phyloP scores from a whole-genome alignment of 2,888 invertebrate species.

The Andrena minutula region DNA sequence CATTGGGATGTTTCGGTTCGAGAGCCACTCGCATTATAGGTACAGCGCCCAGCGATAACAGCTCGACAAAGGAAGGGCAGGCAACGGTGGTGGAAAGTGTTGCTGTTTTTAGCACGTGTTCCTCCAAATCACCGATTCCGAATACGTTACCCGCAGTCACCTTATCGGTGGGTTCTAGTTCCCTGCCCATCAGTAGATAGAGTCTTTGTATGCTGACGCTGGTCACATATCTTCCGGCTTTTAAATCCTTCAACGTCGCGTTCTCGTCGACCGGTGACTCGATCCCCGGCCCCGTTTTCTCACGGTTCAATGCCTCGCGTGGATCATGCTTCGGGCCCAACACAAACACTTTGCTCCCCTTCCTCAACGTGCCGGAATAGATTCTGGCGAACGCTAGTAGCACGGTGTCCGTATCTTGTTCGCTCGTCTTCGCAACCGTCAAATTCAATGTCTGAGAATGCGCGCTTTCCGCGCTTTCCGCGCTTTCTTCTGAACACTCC shows the following conservation, averaged over 20 bases:
- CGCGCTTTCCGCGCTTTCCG: background rate
- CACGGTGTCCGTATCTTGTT: constrained; percentile 84
- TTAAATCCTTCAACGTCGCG: constrained; percentile 87
- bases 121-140: constrained; percentile 94
- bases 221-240: constrained; percentile 89
- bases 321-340: constrained; percentile 96
- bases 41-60: constrained; percentile 89
- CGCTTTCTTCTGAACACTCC: constrained; percentile 74
- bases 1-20: constrained; percentile 93
- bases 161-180: constrained; percentile 91
- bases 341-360: constrained; percentile 92
- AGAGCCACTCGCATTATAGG: constrained; percentile 98
- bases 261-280: constrained; percentile 84
- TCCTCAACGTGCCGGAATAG: constrained; percentile 93
- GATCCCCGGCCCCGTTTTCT: constrained; percentile 77
- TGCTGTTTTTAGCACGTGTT: constrained; percentile 94
- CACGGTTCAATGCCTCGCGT: constrained; percentile 85
- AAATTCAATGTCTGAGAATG: no score
- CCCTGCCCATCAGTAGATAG: constrained; percentile 97
- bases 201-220: constrained; percentile 89
- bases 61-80: constrained; percentile 95
- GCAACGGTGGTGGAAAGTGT: constrained; percentile 93
- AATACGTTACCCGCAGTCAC: constrained; percentile 96
- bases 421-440: background rate
- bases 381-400: constrained; percentile 97